These are phyloP conservation scores for Hemicordylus capensis DNA, from an alignment of 2,113 vertebrate species.

Conservation along the genomic window DNA sequence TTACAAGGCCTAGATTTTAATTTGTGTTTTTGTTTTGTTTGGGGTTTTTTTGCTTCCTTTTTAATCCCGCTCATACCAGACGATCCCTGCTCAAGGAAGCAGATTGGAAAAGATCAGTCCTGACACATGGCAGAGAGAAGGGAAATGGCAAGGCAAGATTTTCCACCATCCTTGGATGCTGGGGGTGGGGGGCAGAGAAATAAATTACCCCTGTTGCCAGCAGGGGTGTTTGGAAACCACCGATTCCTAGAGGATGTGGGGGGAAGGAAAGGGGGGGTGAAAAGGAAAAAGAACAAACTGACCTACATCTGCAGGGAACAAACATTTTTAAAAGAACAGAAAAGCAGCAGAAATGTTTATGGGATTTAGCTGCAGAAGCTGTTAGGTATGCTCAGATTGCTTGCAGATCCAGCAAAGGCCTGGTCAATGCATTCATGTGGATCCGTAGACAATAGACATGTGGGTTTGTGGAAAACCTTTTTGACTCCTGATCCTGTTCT, in stretches of 20 bases:
- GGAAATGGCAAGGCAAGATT: neutral
- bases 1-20: neutral
- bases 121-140: neutral
- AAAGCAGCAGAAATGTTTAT: neutral
- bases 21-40: neutral
- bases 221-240: neutral
- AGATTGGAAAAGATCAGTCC: conserved; percentile 2
- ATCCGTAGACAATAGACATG: no score
- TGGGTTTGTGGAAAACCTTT: no score
- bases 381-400: neutral
- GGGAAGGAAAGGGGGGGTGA: neutral
- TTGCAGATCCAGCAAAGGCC: neutral
- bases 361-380: neutral
- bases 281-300: neutral
- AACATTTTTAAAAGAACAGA: neutral
- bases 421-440: neutral
- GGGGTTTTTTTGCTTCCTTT: neutral
- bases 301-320: neutral
- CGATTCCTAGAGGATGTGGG: neutral
- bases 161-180: neutral
- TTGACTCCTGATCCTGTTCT: no score
- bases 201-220: neutral
- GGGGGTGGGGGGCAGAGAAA: neutral
- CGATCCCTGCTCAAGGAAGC: neutral
- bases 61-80: neutral